Evolutionary conservation across 53 echinoderm and acorn worm species (phyloP).

Genomic region (Zoroaster sp.): DNA sequence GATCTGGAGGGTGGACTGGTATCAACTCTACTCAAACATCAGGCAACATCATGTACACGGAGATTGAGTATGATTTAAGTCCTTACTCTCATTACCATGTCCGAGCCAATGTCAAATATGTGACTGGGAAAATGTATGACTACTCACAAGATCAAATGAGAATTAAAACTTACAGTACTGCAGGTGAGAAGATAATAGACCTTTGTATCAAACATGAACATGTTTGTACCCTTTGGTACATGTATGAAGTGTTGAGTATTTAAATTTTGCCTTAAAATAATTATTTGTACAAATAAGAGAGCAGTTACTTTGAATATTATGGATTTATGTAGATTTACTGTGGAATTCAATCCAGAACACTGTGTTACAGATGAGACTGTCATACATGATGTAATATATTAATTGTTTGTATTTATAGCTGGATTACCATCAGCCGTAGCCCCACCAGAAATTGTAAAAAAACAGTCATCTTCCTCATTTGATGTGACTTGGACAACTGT

Average conservation of each 20-base stretch:
- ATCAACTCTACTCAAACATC: constrained; percentile 21
- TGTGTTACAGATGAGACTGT: not conserved
- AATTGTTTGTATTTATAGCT: constrained; percentile 47
- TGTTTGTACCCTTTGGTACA: not conserved
- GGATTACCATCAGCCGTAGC: constrained; percentile 59
- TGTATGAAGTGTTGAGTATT: not conserved
- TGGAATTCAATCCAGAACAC: not conserved
- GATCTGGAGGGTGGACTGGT: not conserved
- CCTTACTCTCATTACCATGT: constrained; percentile 72
- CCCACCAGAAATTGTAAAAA: constrained; percentile 44
- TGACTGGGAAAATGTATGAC: constrained; percentile 52
- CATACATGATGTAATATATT: not conserved
- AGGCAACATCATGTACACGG: constrained; percentile 30
- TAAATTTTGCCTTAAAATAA: not conserved
- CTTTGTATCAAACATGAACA: not conserved
- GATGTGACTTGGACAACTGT: constrained; percentile 75
- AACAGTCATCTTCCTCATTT: not conserved
- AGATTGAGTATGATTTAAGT: constrained; percentile 11
- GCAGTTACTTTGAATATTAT: too few species aligned
- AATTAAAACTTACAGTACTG: constrained; percentile 39
- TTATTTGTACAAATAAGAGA: not conserved
- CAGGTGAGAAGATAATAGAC: constrained; percentile 64
- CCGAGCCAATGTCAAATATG: constrained; percentile 58
- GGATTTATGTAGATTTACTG: not conserved
- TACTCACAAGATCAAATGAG: constrained; percentile 23